Evolutionary conservation across 2,888 invertebrate species (phyloP), one percentile per base, ranked within the genome.

Genomic region (Polymixis flavicincta): DNA sequence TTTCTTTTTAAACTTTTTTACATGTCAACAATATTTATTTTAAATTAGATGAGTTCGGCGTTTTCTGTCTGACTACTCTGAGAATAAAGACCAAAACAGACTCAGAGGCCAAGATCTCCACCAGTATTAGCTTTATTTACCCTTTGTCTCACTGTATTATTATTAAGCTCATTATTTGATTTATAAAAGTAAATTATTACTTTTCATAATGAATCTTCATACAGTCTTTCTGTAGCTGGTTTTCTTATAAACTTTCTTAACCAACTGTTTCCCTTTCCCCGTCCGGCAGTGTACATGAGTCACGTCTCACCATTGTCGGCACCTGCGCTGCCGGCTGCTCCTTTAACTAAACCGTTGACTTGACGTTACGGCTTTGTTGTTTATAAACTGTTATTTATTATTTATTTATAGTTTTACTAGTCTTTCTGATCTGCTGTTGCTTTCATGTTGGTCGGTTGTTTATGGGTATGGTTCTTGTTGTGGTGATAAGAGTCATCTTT

Each of bases 241-340:
- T 32, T 57, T 22, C 32, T 32, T 32, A 45, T 13, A 32, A 37
- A 17, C 9, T 60, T 52, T n/a, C 54, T 59, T 52, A 28, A 8
- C 22, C 32, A 48, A 25, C 14, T 65, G 65, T 14, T 17, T 71
- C 54, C 45, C 13, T 78, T 13, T 17, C 37, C 13, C 4, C 73
- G 87, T 42, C 79, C 71, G 22, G 57, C 74, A 85, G 89, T 92
- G 89, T 89, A 90, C 60, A n/a, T 83, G 86, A 85, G 80, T 87
- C 83, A 87, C 85, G 78, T 84, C 85, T 86, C 72, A 74, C 89
- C 84, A 91, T 92, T 92, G 92, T 92, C 87, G 82, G 86, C 92
- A 92, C 90, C 92, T 92, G 90, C 90, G 88, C 70, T 78, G 89
- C 89, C 89, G 88, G 87, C 90, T 90, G 90, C 81, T 80, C 74